Evolutionary conservation across 2,113 vertebrate genomes (phyloP).

Genomic region (Grallaria varia): DNA sequence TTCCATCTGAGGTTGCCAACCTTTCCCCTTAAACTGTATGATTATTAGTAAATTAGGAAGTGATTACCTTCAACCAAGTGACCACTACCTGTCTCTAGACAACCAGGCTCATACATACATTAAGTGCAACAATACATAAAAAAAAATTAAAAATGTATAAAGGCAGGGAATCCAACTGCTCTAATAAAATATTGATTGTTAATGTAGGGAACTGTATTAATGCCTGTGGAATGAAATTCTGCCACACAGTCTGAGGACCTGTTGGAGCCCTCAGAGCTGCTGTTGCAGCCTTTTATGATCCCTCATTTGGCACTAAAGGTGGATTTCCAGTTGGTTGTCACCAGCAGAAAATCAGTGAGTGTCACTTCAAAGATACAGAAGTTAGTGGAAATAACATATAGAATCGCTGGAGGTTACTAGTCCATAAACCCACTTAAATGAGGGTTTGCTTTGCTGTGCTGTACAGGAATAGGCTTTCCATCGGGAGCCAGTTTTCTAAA

Average conservation of each 20-base stretch:
- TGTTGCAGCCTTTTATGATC: background rate
- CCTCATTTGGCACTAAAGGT: background rate
- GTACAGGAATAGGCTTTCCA: background rate
- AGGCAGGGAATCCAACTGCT: background rate
- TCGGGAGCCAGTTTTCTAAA: background rate
- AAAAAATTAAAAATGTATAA: background rate
- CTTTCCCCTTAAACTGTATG: background rate
- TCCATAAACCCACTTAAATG: background rate
- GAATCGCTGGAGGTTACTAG: background rate
- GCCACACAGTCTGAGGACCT: background rate
- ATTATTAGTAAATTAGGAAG: background rate
- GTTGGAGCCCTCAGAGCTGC: background rate
- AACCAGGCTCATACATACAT: background rate
- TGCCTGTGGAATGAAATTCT: background rate
- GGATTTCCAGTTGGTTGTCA: background rate
- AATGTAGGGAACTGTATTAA: background rate
- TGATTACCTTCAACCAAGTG: background rate
- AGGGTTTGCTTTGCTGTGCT: background rate
- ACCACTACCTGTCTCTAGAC: background rate
- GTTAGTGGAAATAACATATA: background rate
- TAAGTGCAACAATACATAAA: background rate
- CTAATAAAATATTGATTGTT: background rate
- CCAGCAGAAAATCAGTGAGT: background rate
- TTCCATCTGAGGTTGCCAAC: background rate
- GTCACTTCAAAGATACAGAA: background rate